A percentile compares a stretch with the other conserved stretches of the same genome.
phyloP scores from a whole-genome alignment of 2,797 vertebrate genomes.

The Hydrophis major region DNA sequence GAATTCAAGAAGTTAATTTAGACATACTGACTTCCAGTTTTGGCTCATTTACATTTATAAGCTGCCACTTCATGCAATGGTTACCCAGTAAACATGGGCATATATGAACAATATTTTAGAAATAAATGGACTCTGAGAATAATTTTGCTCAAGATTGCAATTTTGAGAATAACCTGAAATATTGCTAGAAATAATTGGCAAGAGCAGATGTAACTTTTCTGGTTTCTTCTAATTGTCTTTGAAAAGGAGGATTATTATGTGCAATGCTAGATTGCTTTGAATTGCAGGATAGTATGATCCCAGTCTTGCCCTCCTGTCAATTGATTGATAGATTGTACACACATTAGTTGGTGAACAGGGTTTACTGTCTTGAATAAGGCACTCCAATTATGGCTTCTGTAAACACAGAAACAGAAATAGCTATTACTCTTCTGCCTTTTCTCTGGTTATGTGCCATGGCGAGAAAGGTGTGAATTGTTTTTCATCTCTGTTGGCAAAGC shows the following conservation, averaged over 20 bases:
- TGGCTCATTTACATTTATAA: background rate
- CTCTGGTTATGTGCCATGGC: background rate
- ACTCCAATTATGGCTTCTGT: background rate
- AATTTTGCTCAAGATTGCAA: background rate
- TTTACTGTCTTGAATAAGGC: background rate
- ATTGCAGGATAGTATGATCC: background rate
- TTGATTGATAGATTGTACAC: background rate
- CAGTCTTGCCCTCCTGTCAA: background rate
- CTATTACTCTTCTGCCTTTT: background rate
- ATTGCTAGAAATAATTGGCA: background rate
- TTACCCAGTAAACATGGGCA: background rate
- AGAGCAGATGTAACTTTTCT: background rate
- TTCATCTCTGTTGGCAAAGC: background rate
- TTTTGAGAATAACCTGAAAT: background rate
- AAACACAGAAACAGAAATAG: background rate
- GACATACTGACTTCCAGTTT: background rate
- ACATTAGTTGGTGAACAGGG: background rate
- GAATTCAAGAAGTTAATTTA: background rate
- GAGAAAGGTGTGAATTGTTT: background rate
- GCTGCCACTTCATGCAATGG: background rate
- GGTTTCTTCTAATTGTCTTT: constrained; percentile 20
- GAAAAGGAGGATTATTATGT: background rate
- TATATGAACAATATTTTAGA: background rate
- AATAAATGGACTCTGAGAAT: background rate
- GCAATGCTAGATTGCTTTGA: background rate